phyloP scores from a whole-genome alignment of 2,113 vertebrate genomes.

The Alaudala cheleensis region DNA sequence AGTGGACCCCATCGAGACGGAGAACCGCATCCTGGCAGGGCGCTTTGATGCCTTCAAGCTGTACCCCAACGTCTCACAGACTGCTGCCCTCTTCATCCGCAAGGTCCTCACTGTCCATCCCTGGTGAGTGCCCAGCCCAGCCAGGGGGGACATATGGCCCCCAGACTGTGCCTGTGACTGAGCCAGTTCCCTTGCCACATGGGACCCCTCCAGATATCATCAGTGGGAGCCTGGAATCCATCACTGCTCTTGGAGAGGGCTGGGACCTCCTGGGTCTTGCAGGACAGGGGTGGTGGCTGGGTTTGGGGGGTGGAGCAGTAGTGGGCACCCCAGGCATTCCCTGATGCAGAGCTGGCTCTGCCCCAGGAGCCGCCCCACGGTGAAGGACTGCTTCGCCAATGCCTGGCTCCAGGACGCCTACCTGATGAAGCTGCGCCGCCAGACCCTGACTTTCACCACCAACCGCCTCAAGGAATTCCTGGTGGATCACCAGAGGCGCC shows the following conservation, averaged over 20 bases:
- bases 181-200: background rate
- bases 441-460: constrained; percentile 97
- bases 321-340: fast-evolving
- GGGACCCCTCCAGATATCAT: background rate
- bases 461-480: constrained; percentile 94
- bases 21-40: constrained; percentile 88
- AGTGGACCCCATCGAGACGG: constrained; percentile 84
- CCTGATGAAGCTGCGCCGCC: constrained; percentile 94
- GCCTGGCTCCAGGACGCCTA: constrained; percentile 98
- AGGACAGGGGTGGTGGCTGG: background rate
- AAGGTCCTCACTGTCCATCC: constrained; percentile 93
- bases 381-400: constrained; percentile 93
- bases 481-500: constrained; percentile 86
- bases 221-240: background rate
- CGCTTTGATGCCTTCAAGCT: constrained; percentile 95
- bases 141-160: background rate
- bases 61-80: constrained; percentile 97
- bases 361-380: constrained; percentile 90
- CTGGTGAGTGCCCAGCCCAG: constrained; percentile 79
- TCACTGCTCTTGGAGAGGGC: background rate
- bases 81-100: constrained; percentile 93
- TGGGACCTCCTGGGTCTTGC: background rate
- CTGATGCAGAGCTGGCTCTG: background rate
- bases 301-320: background rate
- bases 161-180: fast-evolving